Evolutionary conservation across 2,113 vertebrate species (phyloP), one percentile per base, ranked within the genome.

Genomic region (Vidua macroura): DNA sequence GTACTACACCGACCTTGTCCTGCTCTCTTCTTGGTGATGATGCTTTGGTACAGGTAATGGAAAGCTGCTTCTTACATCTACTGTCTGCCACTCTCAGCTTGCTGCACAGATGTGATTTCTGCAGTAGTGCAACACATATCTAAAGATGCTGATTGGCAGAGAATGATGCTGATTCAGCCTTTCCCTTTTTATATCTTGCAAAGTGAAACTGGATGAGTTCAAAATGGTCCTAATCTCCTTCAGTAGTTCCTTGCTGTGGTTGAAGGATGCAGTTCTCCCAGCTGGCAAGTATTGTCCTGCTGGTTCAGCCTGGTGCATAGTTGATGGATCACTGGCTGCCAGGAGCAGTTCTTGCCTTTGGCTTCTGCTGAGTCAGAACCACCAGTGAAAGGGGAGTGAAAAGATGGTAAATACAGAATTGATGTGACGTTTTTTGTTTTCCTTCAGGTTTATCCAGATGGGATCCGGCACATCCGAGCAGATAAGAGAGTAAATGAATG

Each of bases 401-500:
- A 28, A 23, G 15, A 20, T 62, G 9, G 20, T 51, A 66, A 79
- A 59, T 35, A 7, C 15, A 43, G 44, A 21, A 27, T 13, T 37
- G 11, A 72, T 52, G 17, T 56, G 27, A 81, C 8, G 2, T 55
- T 55, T 46, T 17, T 19, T 37, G 69, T 51, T 49, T 69, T 18
- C 41, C 13, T 87, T 55, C 80, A 99, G 99, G 99, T 99, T 25
- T 99, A 99, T 96, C 99, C 99, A 27, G 99, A 99, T 53, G 99
- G 99, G 7, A 99, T 99, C 95, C 98, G 99, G 13, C 99, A 99
- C 89, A 99, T 99, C 86, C 98, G 99, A 79, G 99, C 99, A 44
- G 99, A 99, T 96, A 99, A 99, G 95, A 98, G 99, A 97, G 99
- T 99, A 55, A 99, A 99, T 11, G 99, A 99, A 86, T 99, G 99